Conservation (phyloP, 2,797 vertebrate genomes). For the Ptychobarbus kaznakovi region DNA sequence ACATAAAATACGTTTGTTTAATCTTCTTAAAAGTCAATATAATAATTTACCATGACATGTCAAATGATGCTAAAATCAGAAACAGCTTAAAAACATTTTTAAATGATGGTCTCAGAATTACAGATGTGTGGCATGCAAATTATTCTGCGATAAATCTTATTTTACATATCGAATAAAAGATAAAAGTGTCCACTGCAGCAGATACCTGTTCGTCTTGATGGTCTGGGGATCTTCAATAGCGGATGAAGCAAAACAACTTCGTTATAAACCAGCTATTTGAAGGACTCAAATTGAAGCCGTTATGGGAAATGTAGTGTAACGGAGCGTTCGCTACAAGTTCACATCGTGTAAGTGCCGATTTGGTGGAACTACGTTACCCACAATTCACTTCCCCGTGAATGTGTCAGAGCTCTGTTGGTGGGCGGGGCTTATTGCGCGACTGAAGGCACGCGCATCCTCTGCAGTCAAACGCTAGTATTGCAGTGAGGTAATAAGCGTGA, state of each 20-base stretch:
- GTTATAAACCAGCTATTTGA: conserved; percentile 67
- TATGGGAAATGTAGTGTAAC: conserved; percentile 67
- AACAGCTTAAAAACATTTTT: not conserved
- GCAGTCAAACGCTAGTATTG: conserved; percentile 35
- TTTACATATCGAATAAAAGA: not conserved
- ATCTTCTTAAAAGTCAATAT: not conserved
- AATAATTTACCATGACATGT: not conserved
- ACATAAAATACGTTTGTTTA: not conserved
- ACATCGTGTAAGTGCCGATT: not conserved
- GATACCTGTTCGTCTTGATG: conserved; percentile 60
- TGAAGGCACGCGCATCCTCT: conserved; percentile 38
- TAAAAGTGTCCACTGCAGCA: conserved; percentile 35
- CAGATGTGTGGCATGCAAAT: not conserved
- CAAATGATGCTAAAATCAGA: conserved; percentile 8
- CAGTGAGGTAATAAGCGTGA: not conserved
- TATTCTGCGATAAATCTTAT: not conserved
- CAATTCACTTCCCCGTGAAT: not conserved
- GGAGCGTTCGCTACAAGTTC: not conserved
- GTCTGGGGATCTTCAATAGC: conserved; percentile 61
- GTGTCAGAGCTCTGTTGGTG: conserved; percentile 38
- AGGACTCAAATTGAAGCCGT: not conserved
- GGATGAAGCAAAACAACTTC: conserved; percentile 63
- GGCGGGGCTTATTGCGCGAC: not conserved
- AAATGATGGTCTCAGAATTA: not conserved
- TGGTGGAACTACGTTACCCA: conserved; percentile 58